phyloP scores from a whole-genome alignment of 1,140 invertebrate species.

The Bombus huntii region DNA sequence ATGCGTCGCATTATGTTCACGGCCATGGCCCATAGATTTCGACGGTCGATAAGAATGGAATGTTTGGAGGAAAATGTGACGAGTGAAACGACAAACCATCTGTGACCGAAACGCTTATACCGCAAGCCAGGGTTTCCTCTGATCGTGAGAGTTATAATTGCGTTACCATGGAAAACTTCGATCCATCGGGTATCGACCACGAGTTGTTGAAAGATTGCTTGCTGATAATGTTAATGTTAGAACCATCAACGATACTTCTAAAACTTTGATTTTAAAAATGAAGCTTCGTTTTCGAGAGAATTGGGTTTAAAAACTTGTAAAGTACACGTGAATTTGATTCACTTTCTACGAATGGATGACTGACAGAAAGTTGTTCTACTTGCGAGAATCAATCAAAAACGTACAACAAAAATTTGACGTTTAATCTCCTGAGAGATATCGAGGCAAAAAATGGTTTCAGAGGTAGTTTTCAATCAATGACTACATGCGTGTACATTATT shows the following conservation, averaged over 20 bases:
- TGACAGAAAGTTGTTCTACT: background rate
- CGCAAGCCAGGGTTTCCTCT: background rate
- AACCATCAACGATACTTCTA: background rate
- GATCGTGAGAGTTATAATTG: background rate
- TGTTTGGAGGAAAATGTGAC: background rate
- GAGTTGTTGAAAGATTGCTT: background rate
- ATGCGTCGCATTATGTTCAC: slow-evolving; percentile 19
- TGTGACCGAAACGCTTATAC: background rate
- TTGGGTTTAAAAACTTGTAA: background rate
- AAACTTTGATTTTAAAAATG: no score
- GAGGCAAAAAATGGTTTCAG: no score
- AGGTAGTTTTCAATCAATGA: no score
- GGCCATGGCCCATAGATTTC: background rate
- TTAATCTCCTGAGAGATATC: no score
- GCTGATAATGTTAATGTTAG: background rate
- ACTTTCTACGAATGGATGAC: background rate
- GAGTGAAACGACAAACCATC: background rate
- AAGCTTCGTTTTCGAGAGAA: background rate
- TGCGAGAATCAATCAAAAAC: background rate
- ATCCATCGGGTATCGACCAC: background rate
- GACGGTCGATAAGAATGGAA: background rate
- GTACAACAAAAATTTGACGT: no score
- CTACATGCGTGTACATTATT: no score
- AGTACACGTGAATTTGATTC: background rate
- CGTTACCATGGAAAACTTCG: background rate